These are phyloP conservation scores for Huso huso DNA, from an alignment of 2,797 vertebrate species.

Conservation along the genomic window DNA sequence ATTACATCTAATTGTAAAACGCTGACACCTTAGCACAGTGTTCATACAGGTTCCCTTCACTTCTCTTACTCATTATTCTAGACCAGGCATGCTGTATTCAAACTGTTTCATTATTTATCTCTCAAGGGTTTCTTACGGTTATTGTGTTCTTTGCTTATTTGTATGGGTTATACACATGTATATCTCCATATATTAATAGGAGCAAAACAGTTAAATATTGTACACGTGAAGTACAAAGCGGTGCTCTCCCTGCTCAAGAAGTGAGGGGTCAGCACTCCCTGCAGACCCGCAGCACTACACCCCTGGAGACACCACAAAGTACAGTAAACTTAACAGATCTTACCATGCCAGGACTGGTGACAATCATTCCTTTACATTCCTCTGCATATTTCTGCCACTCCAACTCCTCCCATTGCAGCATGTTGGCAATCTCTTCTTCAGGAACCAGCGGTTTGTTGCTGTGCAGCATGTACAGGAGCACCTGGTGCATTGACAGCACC, in stretches of 20 bases:
- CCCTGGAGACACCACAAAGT: slow-evolving; percentile 2
- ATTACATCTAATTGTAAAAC: too few species aligned
- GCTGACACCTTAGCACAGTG: too few species aligned
- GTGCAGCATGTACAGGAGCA: slow-evolving; percentile 85
- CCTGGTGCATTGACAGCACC: slow-evolving; percentile 97
- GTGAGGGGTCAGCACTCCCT: slow-evolving; percentile 27
- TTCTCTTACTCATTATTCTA: too few species aligned
- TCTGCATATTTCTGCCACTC: slow-evolving; percentile 98
- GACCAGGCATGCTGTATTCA: too few species aligned
- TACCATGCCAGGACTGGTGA: slow-evolving; percentile 95
- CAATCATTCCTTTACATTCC: slow-evolving; percentile 98
- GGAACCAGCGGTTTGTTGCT: slow-evolving; percentile 88
- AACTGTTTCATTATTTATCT: too few species aligned
- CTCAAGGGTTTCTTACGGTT: too few species aligned
- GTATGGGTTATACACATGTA: too few species aligned
- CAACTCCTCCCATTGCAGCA: slow-evolving; percentile 97
- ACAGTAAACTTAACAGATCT: slow-evolving; percentile 30
- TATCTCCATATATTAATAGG: too few species aligned
- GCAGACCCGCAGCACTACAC: slow-evolving; percentile 18
- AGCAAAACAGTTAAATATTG: too few species aligned
- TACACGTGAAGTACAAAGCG: too few species aligned
- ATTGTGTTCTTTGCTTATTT: too few species aligned
- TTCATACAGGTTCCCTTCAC: too few species aligned
- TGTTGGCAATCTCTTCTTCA: slow-evolving; percentile 93
- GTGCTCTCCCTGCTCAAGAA: slow-evolving; percentile 26